Evolutionary conservation across 35 echinoderm and acorn worm genomes (phyloP), one percentile per base, ranked within the genome.

Genomic region (Apostichopus parvimensis): DNA sequence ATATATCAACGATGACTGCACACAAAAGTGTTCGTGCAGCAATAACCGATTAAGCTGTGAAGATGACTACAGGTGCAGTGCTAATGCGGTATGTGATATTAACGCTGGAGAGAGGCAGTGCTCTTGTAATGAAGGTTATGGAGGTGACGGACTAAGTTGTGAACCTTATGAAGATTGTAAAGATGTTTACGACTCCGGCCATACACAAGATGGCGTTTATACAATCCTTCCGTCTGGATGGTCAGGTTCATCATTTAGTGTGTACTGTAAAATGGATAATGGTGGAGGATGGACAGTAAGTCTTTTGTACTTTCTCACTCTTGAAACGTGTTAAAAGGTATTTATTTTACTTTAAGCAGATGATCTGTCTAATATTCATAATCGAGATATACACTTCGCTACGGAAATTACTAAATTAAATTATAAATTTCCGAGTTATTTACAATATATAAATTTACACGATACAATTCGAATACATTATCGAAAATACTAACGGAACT

Each of bases 191-290:
- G 24, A 24, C 6, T 45, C 34, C 34, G 34, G 34, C 34, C 34
- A 45, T 45, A 45, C 34, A 45, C 34, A 45, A 45, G 34, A 45
- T 80, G 78, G 78, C 28, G 78, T 80, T 25, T 6, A 80, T 12
- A 80, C 78, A n/a, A 80, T 80, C 22, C 26, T 26, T 18, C 78
- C 78, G 1, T 80, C 78, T 80, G 78, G 78, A 6, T 80, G 78
- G 34, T 13, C 13, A 28, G 6, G 13, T 53, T 9, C 21, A 26
- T n/a, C 22, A 80, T 8, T 8, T 26, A 80, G 22, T 45, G 34
- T 45, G 34, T 45, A 45, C 34, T 45, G 34, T 45, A 45, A 45
- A 45, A 45, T 45, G 34, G 34, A 45, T 45, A 45, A 45, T 45
- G 34, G 34, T 45, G 34, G 34, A 45, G 34, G 34, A 45, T 45